Base-by-base conservation (phyloP, 2,888 invertebrate species). In the Homarus gammarus region DNA sequence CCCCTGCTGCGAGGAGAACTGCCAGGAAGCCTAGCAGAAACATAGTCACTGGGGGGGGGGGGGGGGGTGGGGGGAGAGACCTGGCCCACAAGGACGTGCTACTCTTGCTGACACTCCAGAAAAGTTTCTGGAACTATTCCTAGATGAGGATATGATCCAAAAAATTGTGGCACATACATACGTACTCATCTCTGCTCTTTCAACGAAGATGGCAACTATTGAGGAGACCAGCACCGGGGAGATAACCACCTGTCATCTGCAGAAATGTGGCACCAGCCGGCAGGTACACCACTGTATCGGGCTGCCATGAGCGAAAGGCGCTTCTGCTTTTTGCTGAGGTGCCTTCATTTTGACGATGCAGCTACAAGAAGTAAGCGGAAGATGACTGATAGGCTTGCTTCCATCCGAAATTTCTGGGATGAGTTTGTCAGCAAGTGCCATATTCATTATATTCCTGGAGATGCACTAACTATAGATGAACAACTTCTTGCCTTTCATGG, bases 391-490 rank as follows among this genome's bases (percentile, higher is more conserved):
- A 38, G 33, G 36, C 81, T 82, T 61, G 87, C 79, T n/a, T 36
- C 78, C n/a, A 61, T 86, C 31, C 27, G 86, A n/a, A 44, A 51
- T 27, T 31, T 86, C 22, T 86, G 79, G 79, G 86, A 86, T 44
- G 27, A 70, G 27, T 93, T 93, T 87, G 79, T 92, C 0, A 44
- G 78, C 31, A 92, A 92, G 84, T 93, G 92, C 75, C 61, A 78
- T 75, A 44, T 72, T 15, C 84, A 84, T 79, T 92, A 93, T 89
- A 87, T 89, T 40, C 91, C 92, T 33, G 68, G 81, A 33, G 77
- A 93, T 40, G 82, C 84, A 38, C 51, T 82, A 15, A 93, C 93
- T 38, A 93, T 93, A 73, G 93, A 93, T 84, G 93, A 93, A 88
- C 92, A 93, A 81, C 87, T 93, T 10, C 92, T 93, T 10, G 92